Percentiles rank a stretch among this genome's conserved stretches.
These are phyloP conservation scores for Rhingia campestris DNA, from an alignment of 2,888 invertebrate genomes.

Conservation along the genomic window DNA sequence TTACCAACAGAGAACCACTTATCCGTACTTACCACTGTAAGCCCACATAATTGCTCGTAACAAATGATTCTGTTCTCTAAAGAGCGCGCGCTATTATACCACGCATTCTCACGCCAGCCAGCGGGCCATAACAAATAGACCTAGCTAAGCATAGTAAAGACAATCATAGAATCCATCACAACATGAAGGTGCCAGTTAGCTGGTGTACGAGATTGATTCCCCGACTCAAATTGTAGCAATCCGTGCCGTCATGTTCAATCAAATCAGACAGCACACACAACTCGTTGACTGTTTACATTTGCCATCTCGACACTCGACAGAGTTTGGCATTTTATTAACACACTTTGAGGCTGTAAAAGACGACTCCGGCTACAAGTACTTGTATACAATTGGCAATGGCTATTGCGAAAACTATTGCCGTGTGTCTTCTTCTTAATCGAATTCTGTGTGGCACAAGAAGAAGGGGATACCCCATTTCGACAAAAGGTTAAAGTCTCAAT, in stretches of 20 bases:
- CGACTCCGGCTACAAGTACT: too few relatives aligned
- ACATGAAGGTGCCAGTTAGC: background rate
- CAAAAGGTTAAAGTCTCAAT: conserved; percentile 71
- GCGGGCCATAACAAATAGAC: background rate
- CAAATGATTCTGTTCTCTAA: conserved; percentile 45
- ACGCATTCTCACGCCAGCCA: conserved; percentile 33
- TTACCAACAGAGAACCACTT: conserved; percentile 40
- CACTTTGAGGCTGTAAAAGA: conserved; percentile 35
- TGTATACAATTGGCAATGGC: conserved; percentile 29
- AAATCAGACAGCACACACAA: conserved; percentile 10
- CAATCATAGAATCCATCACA: conserved; percentile 10
- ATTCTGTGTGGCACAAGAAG: conserved; percentile 20
- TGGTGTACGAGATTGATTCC: conserved; percentile 27
- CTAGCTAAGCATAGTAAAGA: background rate
- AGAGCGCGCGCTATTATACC: conserved; percentile 17
- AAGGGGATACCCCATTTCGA: conserved; percentile 23
- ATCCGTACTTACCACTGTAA: conserved; percentile 21
- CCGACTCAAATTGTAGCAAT: conserved; percentile 16
- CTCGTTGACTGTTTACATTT: background rate
- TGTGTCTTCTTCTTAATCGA: conserved; percentile 40
- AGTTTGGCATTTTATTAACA: conserved; percentile 33
- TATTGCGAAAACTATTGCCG: conserved; percentile 46
- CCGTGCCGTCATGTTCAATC: conserved; percentile 41
- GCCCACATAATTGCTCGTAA: conserved; percentile 42
- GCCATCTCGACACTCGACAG: conserved; percentile 17